Evolutionary conservation across 2,797 vertebrate genomes (phyloP).

Genomic region (Antennarius maculatus): DNA sequence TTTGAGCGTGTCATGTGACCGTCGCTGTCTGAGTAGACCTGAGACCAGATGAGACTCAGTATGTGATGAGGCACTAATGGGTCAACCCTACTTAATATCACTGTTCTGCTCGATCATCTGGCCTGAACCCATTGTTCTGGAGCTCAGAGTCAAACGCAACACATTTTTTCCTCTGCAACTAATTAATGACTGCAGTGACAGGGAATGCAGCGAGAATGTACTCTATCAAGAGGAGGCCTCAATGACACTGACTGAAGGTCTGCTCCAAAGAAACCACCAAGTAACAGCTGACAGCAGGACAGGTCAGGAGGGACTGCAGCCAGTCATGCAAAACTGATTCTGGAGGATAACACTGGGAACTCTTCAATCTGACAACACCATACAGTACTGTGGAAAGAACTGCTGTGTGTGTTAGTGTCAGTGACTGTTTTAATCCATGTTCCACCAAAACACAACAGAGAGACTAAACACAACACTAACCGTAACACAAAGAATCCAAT

Average conservation of each 20-base stretch:
- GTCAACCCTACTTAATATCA: background rate
- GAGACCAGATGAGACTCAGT: background rate
- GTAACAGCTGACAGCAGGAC: conserved; percentile 50
- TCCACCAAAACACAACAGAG: no score
- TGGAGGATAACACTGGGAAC: conserved; percentile 55
- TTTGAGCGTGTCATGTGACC: conserved; percentile 29
- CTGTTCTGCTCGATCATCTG: background rate
- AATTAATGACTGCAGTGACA: background rate
- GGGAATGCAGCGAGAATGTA: background rate
- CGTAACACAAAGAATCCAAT: no score
- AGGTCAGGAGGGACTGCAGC: conserved; percentile 22
- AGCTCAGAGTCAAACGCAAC: conserved; percentile 11
- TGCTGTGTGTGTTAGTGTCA: no score
- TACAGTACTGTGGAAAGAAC: conserved; percentile 12
- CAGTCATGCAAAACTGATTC: conserved; percentile 17
- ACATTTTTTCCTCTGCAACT: conserved; percentile 2
- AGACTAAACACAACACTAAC: no score
- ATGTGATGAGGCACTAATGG: background rate
- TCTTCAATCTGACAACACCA: conserved; percentile 36
- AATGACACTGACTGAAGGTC: conserved; percentile 27
- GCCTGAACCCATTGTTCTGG: background rate
- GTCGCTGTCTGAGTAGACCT: conserved; percentile 3
- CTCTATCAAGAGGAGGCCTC: conserved; percentile 15
- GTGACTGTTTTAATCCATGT: no score
- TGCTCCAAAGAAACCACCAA: conserved; percentile 37